Conservation (phyloP, 2,113 vertebrate genomes). For the Thalassoma bifasciatum region DNA sequence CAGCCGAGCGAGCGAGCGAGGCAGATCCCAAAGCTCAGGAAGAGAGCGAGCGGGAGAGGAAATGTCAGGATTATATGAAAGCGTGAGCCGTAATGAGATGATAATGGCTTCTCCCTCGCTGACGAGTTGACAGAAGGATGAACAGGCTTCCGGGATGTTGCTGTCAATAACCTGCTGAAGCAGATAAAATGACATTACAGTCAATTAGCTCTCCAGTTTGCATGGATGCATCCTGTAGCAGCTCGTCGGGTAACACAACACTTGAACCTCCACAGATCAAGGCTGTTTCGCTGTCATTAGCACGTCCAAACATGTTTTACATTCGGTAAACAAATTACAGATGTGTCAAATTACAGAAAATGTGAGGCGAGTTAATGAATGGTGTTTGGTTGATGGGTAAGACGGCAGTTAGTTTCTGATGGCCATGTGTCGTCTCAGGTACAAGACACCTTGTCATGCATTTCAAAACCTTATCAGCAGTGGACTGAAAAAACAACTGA, state of each 20-base stretch:
- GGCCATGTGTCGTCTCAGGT: slow-evolving; percentile 10
- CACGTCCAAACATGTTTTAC: slow-evolving; percentile 13
- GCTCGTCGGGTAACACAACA: slow-evolving; percentile 18
- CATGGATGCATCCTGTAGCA: slow-evolving; percentile 57
- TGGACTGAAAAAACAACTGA: slow-evolving; percentile 4
- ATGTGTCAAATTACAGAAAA: background rate
- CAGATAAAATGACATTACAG: slow-evolving; percentile 78
- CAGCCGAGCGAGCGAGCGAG: slow-evolving; percentile 33
- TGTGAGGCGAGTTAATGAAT: background rate
- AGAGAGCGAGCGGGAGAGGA: slow-evolving; percentile 21
- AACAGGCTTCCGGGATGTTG: slow-evolving; percentile 74
- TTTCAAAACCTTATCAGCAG: slow-evolving; percentile 33
- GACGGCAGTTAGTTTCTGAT: slow-evolving; percentile 10
- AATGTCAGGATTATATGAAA: slow-evolving; percentile 76
- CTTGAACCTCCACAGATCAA: slow-evolving; percentile 44
- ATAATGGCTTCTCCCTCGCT: slow-evolving; percentile 75
- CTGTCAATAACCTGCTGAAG: slow-evolving; percentile 77
- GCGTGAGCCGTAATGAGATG: slow-evolving; percentile 68
- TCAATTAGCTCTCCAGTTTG: slow-evolving; percentile 71
- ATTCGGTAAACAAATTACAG: slow-evolving; percentile 22
- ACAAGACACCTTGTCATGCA: background rate
- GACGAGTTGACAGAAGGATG: slow-evolving; percentile 76
- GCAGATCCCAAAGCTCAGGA: slow-evolving; percentile 42
- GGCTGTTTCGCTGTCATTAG: slow-evolving; percentile 28
- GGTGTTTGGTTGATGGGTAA: background rate